Evolutionary conservation across 2,888 invertebrate species (phyloP), one percentile per base, ranked within the genome.

Genomic region (Dioctria linearis): DNA sequence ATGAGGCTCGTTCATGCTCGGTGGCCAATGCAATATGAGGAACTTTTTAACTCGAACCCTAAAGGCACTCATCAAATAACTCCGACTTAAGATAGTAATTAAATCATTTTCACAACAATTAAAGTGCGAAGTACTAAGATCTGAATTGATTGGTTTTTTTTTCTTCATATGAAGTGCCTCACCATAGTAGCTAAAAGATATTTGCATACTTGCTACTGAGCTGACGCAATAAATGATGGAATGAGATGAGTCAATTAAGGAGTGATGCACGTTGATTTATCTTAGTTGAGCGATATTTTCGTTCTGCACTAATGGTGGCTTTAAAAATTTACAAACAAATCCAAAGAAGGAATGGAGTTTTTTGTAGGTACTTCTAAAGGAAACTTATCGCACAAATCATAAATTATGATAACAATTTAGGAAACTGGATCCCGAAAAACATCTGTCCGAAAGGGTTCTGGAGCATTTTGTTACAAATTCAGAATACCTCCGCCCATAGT

Each of bases 91-190:
- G 63, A 46, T 49, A 51, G 63, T 76, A 76, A 76, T 76, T 76
- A 76, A 76, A 76, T 76, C 76, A 76, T 76, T 76, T 76, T 76
- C 76, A n/a, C 76, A 76, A 76, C 63, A 76, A 76, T 76, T 76
- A 76, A 76, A 76, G 25, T 37, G 59, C 25, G 37, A 63, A 76
- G 61, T 76, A 46, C 76, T 13, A 39, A 63, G 39, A 42, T 63
- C 59, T n/a, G n/a, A 63, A 76, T 76, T 76, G 46, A 63, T 63
- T 76, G 76, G 63, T 59, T 59, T 75, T 59, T 75, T 59, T 25
- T 25, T 25, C 25, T 25, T 25, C 25, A 25, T 25, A 25, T 2
- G 25, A 25, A 25, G 25, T 25, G 25, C 25, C 25, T 1, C 25
- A 25, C 25, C n/a, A n/a, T 37, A n/a, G 63, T 51, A 39, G 51